Evolutionary conservation across 2,797 vertebrate genomes (phyloP).

Genomic region (Saxicola maurus): DNA sequence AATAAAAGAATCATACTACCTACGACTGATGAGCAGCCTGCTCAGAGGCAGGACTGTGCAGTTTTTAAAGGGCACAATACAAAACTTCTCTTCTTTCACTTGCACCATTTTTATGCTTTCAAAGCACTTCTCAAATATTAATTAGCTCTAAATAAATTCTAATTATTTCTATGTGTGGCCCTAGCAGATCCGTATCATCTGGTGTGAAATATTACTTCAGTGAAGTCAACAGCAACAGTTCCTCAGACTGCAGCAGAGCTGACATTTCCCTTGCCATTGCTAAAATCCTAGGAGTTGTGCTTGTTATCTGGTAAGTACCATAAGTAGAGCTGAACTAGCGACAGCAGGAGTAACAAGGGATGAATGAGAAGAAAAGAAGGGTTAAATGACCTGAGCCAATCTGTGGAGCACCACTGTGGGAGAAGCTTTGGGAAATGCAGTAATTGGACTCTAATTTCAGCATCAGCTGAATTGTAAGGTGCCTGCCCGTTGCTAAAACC

Average conservation of each 20-base stretch:
- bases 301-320: background rate
- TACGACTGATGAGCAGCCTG: background rate
- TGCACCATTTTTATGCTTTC: background rate
- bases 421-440: background rate
- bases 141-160: constrained; percentile 50
- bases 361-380: background rate
- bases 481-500: background rate
- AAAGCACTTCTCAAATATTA: constrained; percentile 38
- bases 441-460: background rate
- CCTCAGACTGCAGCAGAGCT: constrained; percentile 11
- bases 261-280: background rate
- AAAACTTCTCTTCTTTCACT: constrained; percentile 10
- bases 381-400: background rate
- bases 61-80: background rate
- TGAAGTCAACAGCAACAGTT: constrained; percentile 34
- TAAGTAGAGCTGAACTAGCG: background rate
- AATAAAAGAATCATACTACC: background rate
- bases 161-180: constrained; percentile 45
- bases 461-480: background rate
- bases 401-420: background rate
- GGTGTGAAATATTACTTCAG: constrained; percentile 44
- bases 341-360: background rate
- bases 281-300: background rate
- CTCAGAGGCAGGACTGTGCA: background rate
- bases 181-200: constrained; percentile 47